Base-by-base conservation (phyloP, 1,140 invertebrate species). In the Papilio xuthus region DNA sequence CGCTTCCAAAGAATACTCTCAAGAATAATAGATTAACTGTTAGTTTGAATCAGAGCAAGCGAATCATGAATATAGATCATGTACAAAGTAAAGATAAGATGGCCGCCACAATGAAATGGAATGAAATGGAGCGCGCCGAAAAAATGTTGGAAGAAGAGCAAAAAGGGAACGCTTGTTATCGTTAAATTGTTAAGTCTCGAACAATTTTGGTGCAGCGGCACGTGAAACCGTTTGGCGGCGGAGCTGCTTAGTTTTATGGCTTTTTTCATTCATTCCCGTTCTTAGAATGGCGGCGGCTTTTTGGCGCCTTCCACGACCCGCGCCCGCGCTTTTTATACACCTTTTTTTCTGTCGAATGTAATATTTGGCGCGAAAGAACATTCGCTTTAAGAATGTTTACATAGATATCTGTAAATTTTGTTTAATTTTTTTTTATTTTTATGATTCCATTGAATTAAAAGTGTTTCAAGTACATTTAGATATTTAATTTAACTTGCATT, bases 201-300 rank as follows among this genome's bases (percentile, higher is more conserved):
- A 87, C 84, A 87, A 87, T 89, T 88, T 86, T 79, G 84, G 86
- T 89, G 86, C 90, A 92, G 89, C 89, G 89, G 87, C 81, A 89
- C 86, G 89, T 91, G 86, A 89, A 90, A 88, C 88, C 84, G 90
- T 92, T 92, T 88, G 89, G 88, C 88, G 87, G 87, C 80, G 71
- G 81, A 78, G 78, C 81, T 81, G 84, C 83, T 88, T 84, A 82
- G 82, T 83, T 90, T 91, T 91, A 88, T 87, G 85, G 83, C 83
- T 90, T 93, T 93, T 93, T 93, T 91, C 86, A 89, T 91, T 90
- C 88, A 89, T 87, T 87, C 88, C 77, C 81, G 78, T 93, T 93
- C 90, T 86, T 77, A 89, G 91, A 93, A 93, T 82, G 82, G 84
- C 84, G 86, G 86, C 90, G 88, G 90, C 89, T 88, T 88, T 92